Conservation (phyloP, 2,113 vertebrate species). For the Brevimyrus niger region DNA sequence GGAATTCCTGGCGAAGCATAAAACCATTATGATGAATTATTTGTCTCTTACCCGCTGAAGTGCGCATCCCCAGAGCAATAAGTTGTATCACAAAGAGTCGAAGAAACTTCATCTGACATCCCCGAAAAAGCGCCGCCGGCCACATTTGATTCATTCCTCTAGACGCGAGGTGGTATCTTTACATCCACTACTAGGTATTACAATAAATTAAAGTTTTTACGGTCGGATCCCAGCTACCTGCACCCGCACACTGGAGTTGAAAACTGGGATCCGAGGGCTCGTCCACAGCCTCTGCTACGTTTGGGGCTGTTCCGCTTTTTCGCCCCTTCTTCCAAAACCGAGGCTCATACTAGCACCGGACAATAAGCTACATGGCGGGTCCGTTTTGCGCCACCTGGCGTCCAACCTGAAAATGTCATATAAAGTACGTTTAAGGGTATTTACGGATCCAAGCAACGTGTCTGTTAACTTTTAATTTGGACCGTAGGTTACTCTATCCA, state of each 20-base stretch:
- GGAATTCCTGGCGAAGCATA: neutral
- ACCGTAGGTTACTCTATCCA: neutral
- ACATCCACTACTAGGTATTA: slow-evolving; percentile 50
- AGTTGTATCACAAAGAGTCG: slow-evolving; percentile 48
- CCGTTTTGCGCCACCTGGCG: slow-evolving; percentile 51
- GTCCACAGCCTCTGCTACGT: slow-evolving; percentile 6
- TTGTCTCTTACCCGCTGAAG: slow-evolving; percentile 48
- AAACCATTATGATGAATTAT: neutral
- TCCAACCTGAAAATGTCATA: neutral
- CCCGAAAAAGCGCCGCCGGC: slow-evolving; percentile 43
- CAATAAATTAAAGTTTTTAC: neutral
- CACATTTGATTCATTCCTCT: slow-evolving; percentile 59
- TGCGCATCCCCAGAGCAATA: slow-evolving; percentile 37
- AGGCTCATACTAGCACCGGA: slow-evolving; percentile 16
- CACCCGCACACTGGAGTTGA: neutral
- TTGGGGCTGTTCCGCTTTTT: neutral
- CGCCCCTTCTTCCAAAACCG: slow-evolving; percentile 35
- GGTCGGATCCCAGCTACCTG: slow-evolving; percentile 27
- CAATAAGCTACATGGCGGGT: slow-evolving; percentile 44
- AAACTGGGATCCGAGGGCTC: neutral
- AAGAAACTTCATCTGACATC: slow-evolving; percentile 51
- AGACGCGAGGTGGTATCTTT: slow-evolving; percentile 32
- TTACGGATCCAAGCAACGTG: neutral
- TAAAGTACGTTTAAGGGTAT: neutral
- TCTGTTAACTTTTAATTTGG: neutral